Evolutionary conservation across 1,140 invertebrate species (phyloP).

Genomic region (Elymnias hypermnestra): DNA sequence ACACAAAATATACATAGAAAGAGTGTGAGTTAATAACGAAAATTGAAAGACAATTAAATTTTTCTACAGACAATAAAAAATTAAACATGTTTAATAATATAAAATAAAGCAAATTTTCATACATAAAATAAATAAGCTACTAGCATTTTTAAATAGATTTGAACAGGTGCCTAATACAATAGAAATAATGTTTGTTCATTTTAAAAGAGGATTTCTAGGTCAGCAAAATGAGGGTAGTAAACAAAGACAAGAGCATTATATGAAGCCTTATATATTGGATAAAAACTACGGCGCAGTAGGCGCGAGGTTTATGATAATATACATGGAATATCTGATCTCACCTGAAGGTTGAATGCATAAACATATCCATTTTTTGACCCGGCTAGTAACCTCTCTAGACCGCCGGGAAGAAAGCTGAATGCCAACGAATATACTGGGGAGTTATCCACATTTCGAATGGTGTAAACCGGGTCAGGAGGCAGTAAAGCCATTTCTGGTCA

Average conservation of each 20-base stretch:
- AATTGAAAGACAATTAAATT: too few species aligned
- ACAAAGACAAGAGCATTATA: slow-evolving; percentile 46
- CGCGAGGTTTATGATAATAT: slow-evolving; percentile 29
- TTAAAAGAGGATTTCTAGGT: slow-evolving; percentile 40
- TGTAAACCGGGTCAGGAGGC: slow-evolving; percentile 81
- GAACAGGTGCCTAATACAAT: neutral
- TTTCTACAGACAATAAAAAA: too few species aligned
- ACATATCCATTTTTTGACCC: slow-evolving; percentile 81
- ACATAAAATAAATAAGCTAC: neutral
- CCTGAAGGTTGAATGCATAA: slow-evolving; percentile 84
- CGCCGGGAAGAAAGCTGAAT: slow-evolving; percentile 77
- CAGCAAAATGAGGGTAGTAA: slow-evolving; percentile 57
- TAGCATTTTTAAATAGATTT: neutral
- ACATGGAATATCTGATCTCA: slow-evolving; percentile 62
- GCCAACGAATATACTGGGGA: slow-evolving; percentile 80
- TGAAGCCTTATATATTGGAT: slow-evolving; percentile 28
- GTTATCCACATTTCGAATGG: slow-evolving; percentile 80
- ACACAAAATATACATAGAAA: too few species aligned
- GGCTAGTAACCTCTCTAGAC: slow-evolving; percentile 80
- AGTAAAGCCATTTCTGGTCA: slow-evolving; percentile 70
- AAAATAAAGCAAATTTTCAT: neutral
- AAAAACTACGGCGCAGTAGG: slow-evolving; percentile 24
- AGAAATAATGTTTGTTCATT: slow-evolving; percentile 9
- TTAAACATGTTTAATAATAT: too few species aligned
- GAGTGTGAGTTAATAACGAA: too few species aligned